Evolutionary conservation across 1,140 invertebrate genomes (phyloP), one percentile per base, ranked within the genome.

Genomic region (Drosophila tani): DNA sequence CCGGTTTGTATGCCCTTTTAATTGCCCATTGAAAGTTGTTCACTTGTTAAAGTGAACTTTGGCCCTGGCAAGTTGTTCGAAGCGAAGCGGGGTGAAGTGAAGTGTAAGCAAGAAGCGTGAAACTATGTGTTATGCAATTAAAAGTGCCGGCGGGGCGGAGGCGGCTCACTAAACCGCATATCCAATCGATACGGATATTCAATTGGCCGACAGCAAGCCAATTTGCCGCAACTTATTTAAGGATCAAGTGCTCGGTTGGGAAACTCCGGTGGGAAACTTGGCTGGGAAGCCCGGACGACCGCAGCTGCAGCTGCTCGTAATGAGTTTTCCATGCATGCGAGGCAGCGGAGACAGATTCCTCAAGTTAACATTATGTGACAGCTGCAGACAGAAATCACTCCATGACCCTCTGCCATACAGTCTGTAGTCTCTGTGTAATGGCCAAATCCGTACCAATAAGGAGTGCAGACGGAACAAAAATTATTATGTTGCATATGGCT

Each of bases 21-120:
- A 90, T 90, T 90, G 85, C 85, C 81, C 86, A 85, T 90, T 90
- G 81, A 90, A 90, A 90, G 85, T 90, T 90, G 85, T 82, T 90
- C 86, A 90, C 79, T 90, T 90, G 85, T 90, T 90, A 90, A 90
- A 90, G 75, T 62, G 85, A 90, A 90, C 85, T 90, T 90, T 85
- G 58, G 70, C 64, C 65, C 75, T 90, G 66, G 78, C 81, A 78
- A 63, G 75, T 66, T 50, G 73, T 29, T 58, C 51, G 32, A 17
- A 40, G 53, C 35, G 53, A 55, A 15, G 51, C 19, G 51, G 40
- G 70, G 77, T 62, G 45, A 75, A 87, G 85, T 79, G 65, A 71
- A 74, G 57, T 77, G 83, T 75, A 77, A 84, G 77, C 85, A 88
- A 90, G 77, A 73, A 84, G 85, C 85, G 59, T 82, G 67, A 76